Conservation (phyloP, 2,888 invertebrate species). For the Sturmia bella region DNA sequence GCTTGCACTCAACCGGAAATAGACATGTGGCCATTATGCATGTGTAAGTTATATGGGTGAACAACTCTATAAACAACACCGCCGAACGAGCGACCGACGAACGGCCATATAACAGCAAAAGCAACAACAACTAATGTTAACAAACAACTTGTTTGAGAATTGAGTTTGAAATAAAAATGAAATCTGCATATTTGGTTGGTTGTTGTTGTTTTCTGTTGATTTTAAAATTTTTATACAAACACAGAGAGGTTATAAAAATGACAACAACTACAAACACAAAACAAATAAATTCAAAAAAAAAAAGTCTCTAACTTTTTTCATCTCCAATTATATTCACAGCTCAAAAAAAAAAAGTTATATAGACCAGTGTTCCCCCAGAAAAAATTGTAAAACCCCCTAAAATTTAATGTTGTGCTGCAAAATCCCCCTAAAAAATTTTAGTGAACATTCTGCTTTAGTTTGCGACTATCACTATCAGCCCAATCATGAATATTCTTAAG, state of each 20-base stretch:
- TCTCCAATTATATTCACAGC: neutral
- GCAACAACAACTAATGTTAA: conserved; percentile 53
- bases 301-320: conserved; percentile 8
- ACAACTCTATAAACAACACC: conserved; percentile 62
- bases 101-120: conserved; percentile 36
- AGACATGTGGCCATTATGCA: conserved; percentile 71
- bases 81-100: conserved; percentile 39
- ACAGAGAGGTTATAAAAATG: conserved; percentile 51
- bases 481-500: too few relatives aligned
- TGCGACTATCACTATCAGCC: too few relatives aligned
- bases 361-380: too few relatives aligned
- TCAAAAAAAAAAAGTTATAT: conserved; percentile 21
- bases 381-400: too few relatives aligned
- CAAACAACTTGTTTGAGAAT: conserved; percentile 53
- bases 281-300: too few relatives aligned
- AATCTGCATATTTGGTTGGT: conserved; percentile 40
- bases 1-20: conserved; percentile 71
- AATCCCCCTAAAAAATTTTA: too few relatives aligned
- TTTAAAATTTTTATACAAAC: conserved; percentile 28
- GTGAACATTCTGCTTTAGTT: too few relatives aligned
- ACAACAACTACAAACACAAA: conserved; percentile 23
- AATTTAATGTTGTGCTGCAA: too few relatives aligned
- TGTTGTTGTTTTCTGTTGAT: conserved; percentile 13
- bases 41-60: conserved; percentile 68
- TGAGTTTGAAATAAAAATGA: conserved; percentile 36